A percentile compares a stretch with the other conserved stretches of the same genome.
phyloP scores from a whole-genome alignment of 2,113 vertebrate species.

The Chloebia gouldiae region DNA sequence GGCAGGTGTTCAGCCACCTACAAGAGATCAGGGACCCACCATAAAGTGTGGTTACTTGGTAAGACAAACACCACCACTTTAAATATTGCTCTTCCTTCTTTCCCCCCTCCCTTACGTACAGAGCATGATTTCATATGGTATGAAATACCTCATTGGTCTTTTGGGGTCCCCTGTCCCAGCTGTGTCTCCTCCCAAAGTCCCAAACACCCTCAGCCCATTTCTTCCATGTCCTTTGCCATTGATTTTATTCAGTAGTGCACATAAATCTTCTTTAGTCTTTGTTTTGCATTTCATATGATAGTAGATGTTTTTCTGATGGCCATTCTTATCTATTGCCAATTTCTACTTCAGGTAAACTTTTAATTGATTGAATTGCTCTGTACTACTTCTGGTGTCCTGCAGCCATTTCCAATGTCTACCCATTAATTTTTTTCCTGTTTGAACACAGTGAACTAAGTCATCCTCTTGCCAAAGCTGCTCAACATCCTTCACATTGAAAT shows the following conservation, averaged over 20 bases:
- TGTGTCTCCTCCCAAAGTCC: no score
- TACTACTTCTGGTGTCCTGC: neutral
- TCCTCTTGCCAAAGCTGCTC: neutral
- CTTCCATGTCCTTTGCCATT: neutral
- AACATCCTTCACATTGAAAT: neutral
- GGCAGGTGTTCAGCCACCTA: neutral
- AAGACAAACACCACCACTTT: neutral
- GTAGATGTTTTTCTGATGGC: neutral
- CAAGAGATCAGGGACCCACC: neutral
- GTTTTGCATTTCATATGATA: neutral
- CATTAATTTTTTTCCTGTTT: neutral
- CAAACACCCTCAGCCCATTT: neutral
- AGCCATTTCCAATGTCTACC: neutral
- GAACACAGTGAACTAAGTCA: neutral
- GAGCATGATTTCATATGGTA: neutral
- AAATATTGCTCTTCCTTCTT: neutral
- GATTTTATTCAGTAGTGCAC: neutral
- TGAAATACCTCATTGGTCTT: neutral
- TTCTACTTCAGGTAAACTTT: neutral
- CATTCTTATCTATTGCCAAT: neutral
- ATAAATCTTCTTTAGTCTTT: neutral
- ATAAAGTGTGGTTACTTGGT: neutral
- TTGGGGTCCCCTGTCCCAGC: no score
- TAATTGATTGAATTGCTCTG: neutral
- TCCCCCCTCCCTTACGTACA: accelerated